Base-by-base conservation (phyloP, 2,888 invertebrate species). In the Drosophila algonquin region DNA sequence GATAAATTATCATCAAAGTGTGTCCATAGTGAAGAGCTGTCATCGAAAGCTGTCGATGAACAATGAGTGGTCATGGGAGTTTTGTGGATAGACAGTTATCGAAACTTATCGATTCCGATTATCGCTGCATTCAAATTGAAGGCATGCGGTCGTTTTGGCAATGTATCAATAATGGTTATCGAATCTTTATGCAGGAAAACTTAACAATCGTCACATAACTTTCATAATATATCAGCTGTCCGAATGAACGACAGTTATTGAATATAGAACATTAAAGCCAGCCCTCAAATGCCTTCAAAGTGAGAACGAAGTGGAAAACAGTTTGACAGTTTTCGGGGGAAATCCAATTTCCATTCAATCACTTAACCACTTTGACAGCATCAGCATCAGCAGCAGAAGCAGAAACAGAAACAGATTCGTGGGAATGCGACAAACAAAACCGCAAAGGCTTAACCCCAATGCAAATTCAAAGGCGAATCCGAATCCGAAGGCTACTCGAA, bases 361-460 rank as follows among this genome's bases (percentile, higher is more conserved):
- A 40, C 40, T 40, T n/a, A 40, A 40, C 6, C 2, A 2, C 2
- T n/a, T n/a, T 16, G 32, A n/a, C 16, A 30, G 30, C n/a, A n/a
- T n/a, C n/a, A n/a, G n/a, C 18, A 8, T 12, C 27, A 10, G 51
- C 16, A 10, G 16, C 12, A 16, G 18, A 18, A 18, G 18, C 18
- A 18, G 18, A 18, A 18, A 18, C 18, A 18, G 18, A 18, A 18
- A 18, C 18, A 18, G 35, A 35, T 40, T 40, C 14, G 14, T n/a
- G 14, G 40, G 14, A 40, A n/a, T n/a, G 40, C 40, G n/a, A 40
- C 40, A 12, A 27, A 12, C 10, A 0, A 40, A 21, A 12, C 14
- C 47, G 3, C 16, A 32, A 9, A 14, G 30, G 35, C 47, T 40
- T 67, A 65, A 56, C 65, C 65, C 48, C 16, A 67, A 56, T 65